Base-by-base conservation (phyloP, 2,888 invertebrate genomes). In the Lochmaea capreae region DNA sequence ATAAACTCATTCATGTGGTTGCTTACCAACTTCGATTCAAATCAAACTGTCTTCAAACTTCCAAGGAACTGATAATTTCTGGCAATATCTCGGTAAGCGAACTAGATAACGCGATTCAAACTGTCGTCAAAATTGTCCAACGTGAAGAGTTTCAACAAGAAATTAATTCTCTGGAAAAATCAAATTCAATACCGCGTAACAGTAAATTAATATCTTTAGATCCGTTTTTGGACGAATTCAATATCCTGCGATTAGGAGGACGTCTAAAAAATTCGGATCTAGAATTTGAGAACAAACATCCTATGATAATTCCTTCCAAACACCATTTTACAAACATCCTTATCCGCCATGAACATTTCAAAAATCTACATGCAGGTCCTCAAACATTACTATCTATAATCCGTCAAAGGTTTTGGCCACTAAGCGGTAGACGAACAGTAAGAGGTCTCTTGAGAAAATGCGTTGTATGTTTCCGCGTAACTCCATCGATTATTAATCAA, bases 401-500 rank as follows among this genome's bases (percentile, higher is more conserved):
- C 12, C 43, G 43, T 46, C 43, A 46, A 46, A 46, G 43, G 12
- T 46, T 46, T 14, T 46, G 43, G 43, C 43, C 43, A 46, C 12
- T 46, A 12, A 46, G 43, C 12, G 43, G 43, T 46, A 11, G 43
- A 46, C 11, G 43, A 11, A 46, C 43, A 46, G 12, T 46, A 46
- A 46, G 43, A 46, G 12, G 43, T 46, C 12, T 46, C 12, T 11
- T 46, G 12, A 46, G 43, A 46, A 46, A 46, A 14, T 46, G 43
- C 4, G 12, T 46, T 46, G 43, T 46, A 12, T 46, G 43, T 12
- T 14, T 46, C 43, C 43, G 43, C 12, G 43, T 14, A 42, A 42
- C 42, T 42, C 42, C 42, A 42, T 42, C 42, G n/a, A n/a, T n/a
- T n/a, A n/a, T n/a, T n/a, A 80, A 42, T 42, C 42, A 42, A 42